Evolutionary conservation across 1,140 invertebrate genomes (phyloP), one percentile per base, ranked within the genome.

Genomic region (Tetragonula clypearis): DNA sequence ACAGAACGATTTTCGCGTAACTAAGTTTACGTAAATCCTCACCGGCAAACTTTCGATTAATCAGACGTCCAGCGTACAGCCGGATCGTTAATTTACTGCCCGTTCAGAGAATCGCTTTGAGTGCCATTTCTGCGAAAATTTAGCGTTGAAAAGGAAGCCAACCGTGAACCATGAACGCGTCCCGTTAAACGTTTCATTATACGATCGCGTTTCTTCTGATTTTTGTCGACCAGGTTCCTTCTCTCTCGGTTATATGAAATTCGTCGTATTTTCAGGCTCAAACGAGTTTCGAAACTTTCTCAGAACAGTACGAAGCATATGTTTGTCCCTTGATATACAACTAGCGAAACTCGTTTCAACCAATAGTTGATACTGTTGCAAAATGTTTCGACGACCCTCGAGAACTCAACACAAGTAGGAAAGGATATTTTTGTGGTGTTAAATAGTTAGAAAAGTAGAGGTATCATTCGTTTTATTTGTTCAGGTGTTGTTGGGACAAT

Each of bases 41-140:
- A n/a, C 11, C 1, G n/a, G 11, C n/a, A 12, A 66, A 78, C 62
- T 78, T 78, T 78, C 76, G 76, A 78, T 78, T 78, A 66, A n/a
- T 53, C 62, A 26, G 41, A 30, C 41, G 11, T 8, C n/a, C 23
- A 65, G 60, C 19, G 12, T 41, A 30, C 9, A n/a, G 69, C 35
- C 15, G 66, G 41, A 30, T 66, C 66, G 66, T 78, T 78, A 78
- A 78, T 78, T 66, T 78, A 78, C 76, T 53, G n/a, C 35, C 75
- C 23, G 35, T 77, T 68, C 68, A 41, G 19, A 21, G 53, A 53
- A 78, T 30, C 41, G 9, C 11, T 14, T 30, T 14, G 41, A 49
- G 9, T 9, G 23, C 17, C 23, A 26, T 14, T 5, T 23, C 3
- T 21, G 1, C 6, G 2, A 17, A 65, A 53, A 19, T 35, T 17